A percentile compares a stretch with the other conserved stretches of the same genome.
phyloP scores from a whole-genome alignment of 2,797 vertebrate species.

The Rhinogobio ventralis region DNA sequence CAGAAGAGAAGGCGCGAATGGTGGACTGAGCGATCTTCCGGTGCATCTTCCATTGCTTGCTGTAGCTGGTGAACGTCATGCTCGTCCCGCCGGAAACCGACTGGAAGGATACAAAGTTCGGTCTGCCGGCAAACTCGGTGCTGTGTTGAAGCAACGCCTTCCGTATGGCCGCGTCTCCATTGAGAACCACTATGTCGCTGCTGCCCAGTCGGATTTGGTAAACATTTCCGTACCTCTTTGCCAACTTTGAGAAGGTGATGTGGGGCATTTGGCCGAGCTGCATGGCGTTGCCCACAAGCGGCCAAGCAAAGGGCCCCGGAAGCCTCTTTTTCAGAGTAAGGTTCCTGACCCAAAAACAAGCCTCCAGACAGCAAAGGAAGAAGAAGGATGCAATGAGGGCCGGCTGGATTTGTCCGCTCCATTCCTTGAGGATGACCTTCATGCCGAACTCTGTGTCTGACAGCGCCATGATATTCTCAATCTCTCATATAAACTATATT shows the following conservation, averaged over 20 bases:
- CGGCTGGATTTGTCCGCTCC: conserved; percentile 77
- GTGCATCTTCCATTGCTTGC: conserved; percentile 80
- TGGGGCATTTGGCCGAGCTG: conserved; percentile 86
- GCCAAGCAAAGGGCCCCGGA: conserved; percentile 85
- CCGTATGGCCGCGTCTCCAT: conserved; percentile 76
- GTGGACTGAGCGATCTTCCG: conserved; percentile 81
- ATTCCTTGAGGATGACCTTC: conserved; percentile 72
- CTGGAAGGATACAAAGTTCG: conserved; percentile 79
- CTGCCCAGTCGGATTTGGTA: conserved; percentile 83
- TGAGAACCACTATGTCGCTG: conserved; percentile 81
- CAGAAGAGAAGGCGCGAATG: conserved; percentile 80
- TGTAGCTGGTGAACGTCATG: conserved; percentile 79
- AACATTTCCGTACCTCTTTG: conserved; percentile 79
- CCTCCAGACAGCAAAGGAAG: conserved; percentile 78
- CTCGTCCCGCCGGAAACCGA: conserved; percentile 79
- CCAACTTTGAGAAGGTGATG: conserved; percentile 76
- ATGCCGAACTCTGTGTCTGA: conserved; percentile 69
- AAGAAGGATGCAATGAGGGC: conserved; percentile 75
- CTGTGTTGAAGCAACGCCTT: conserved; percentile 79
- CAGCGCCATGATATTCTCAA: conserved; percentile 61
- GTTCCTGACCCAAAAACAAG: conserved; percentile 72
- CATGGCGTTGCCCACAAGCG: conserved; percentile 83
- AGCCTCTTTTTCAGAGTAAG: conserved; percentile 69
- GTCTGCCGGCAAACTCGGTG: conserved; percentile 78
- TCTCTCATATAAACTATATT: not conserved